These are phyloP conservation scores for Papilio gigon DNA, from an alignment of 2,888 invertebrate genomes.

Conservation along the genomic window DNA sequence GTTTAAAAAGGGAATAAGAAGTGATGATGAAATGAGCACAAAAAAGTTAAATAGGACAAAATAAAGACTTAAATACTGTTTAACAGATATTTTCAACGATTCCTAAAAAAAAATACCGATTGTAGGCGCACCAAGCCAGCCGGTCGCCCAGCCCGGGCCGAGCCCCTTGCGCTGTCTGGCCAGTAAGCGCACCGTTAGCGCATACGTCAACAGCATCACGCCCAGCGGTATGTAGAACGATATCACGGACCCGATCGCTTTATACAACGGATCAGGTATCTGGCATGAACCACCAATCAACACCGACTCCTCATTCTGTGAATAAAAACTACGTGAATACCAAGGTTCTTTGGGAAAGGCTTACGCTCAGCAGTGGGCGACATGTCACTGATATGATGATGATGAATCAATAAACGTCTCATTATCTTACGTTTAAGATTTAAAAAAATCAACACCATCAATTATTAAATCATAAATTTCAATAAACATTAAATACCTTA, in stretches of 20 bases:
- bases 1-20: background rate
- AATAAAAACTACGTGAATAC: conserved; percentile 48
- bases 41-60: no score
- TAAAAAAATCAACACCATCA: no score
- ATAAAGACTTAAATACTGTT: background rate
- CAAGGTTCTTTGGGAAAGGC: no score
- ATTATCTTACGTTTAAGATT: no score
- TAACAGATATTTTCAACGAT: background rate
- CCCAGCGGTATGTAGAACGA: conserved; percentile 97
- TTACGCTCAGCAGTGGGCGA: no score
- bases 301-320: conserved; percentile 91
- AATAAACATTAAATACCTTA: conserved; percentile 82
- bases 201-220: conserved; percentile 98
- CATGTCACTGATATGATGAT: no score
- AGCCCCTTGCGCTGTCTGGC: conserved; percentile 90
- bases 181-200: conserved; percentile 93
- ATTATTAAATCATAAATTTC: no score
- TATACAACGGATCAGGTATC: conserved; percentile 93
- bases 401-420: no score
- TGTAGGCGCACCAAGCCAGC: conserved; percentile 86
- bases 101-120: conserved; percentile 70
- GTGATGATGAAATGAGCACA: no score
- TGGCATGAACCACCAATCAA: conserved; percentile 92
- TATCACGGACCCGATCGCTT: conserved; percentile 95
- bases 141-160: conserved; percentile 87